Conservation (phyloP, 2,888 invertebrate species). For the Lottia gigantea region DNA sequence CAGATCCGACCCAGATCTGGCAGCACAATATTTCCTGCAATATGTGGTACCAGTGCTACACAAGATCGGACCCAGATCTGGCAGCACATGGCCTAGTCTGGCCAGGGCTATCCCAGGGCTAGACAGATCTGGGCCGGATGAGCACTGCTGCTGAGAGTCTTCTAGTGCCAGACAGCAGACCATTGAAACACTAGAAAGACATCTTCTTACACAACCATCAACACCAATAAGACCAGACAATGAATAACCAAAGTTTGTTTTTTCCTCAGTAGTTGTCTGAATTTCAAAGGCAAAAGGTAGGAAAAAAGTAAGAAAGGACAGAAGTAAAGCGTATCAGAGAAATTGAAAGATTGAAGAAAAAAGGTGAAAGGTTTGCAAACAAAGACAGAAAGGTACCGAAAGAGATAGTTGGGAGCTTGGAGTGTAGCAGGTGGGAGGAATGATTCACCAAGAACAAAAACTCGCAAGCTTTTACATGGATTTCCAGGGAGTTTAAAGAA, state of each 20-base stretch:
- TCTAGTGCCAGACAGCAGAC: neutral
- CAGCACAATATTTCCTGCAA: too few species aligned
- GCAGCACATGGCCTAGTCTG: too few species aligned
- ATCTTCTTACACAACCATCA: too few species aligned
- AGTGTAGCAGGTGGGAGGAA: neutral
- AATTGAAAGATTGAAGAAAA: neutral
- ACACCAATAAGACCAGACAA: neutral
- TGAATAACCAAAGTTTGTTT: neutral
- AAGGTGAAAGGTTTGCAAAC: conserved; percentile 10
- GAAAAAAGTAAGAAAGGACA: neutral
- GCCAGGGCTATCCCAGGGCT: too few species aligned
- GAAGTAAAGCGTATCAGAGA: neutral
- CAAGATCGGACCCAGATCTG: too few species aligned
- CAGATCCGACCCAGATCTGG: too few species aligned
- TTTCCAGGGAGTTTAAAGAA: conserved; percentile 4
- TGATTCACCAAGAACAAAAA: neutral
- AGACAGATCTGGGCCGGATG: too few species aligned
- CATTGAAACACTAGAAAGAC: neutral
- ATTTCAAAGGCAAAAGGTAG: neutral
- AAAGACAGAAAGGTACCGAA: conserved; percentile 15
- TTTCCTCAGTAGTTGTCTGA: neutral
- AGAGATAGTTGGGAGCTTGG: too few species aligned
- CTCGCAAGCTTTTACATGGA: neutral
- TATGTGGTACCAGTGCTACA: too few species aligned
- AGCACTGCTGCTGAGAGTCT: neutral